phyloP scores from a whole-genome alignment of 2,888 invertebrate species.

The Drosophila stalkeri region DNA sequence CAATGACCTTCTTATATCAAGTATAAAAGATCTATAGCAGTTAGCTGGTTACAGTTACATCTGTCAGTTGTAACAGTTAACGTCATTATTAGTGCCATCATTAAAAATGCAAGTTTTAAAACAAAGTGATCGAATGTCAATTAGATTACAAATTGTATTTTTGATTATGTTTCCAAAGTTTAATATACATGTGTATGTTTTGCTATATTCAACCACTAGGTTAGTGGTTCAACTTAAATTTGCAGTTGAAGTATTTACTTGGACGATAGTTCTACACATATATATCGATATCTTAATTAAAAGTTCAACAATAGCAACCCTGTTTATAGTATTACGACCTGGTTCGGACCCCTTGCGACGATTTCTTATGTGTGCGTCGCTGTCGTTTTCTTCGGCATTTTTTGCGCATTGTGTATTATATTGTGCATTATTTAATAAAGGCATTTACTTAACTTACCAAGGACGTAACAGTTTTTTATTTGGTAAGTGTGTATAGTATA shows the following conservation, averaged over 20 bases:
- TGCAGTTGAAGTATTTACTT: no score
- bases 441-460: conserved; percentile 17
- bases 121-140: not conserved
- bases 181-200: no score
- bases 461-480: not conserved
- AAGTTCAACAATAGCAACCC: conserved; percentile 1
- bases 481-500: conserved; percentile 27
- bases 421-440: conserved; percentile 16
- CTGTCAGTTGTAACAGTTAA: not conserved
- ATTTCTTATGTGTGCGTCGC: conserved; percentile 50
- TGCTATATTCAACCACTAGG: not conserved
- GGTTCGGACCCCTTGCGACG: conserved; percentile 23
- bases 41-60: not conserved
- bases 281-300: conserved; percentile 1
- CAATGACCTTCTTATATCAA: not conserved
- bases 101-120: not conserved
- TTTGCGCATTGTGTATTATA: conserved; percentile 48
- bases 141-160: not conserved
- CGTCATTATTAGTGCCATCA: not conserved
- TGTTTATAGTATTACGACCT: conserved; percentile 11
- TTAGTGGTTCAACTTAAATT: no score
- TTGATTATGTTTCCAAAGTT: not conserved
- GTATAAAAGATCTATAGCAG: not conserved
- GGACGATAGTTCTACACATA: no score
- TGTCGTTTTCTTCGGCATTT: conserved; percentile 59